Base-by-base conservation (phyloP, 2,113 vertebrate species). In the Microtus ochrogaster region DNA sequence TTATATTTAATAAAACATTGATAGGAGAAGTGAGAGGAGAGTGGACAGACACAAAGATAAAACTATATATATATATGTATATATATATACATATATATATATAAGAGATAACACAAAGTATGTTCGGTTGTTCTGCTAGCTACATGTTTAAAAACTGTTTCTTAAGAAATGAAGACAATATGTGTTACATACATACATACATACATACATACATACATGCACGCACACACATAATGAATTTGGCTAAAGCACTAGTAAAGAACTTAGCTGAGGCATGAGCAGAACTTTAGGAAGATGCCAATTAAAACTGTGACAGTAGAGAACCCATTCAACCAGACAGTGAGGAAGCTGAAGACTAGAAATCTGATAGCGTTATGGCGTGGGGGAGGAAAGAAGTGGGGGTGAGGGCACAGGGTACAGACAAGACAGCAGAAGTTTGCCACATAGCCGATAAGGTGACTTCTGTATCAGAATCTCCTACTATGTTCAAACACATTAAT, bases 401-500 rank as follows among this genome's bases (percentile, higher is more conserved):
- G 33, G 28, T 24, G 5, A 91, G 39, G 12, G 6, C 39, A 26
- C 52, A 82, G 36, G 19, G 22, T 82, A 14, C 78, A 6, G n/a
- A 33, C 24, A 36, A 79, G 36, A 66, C 33, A 81, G 49, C 6
- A 81, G 41, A 17, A 85, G 65, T 94, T 85, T 17, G 68, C 39
- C 78, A 89, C 3, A 68, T 85, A 74, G 9, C 44, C 89, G 91
- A 85, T 63, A 61, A 89, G 79, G 79, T n/a, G 6, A 33, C 39
- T 77, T 94, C 65, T 89, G 30, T 49, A 33, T 94, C 78, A 70
- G 28, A 92, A 66, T 36, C 73, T 96, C 33, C 14, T 61, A 47
- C 85, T 72, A 81, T 21, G 44, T 39, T 73, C 84, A 84, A 90
- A 88, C 55, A 87, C 74, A 90, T 24, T 74, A 70, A 94, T 83